Conservation (phyloP, 2,797 vertebrate genomes). For the Spheniscus humboldti region DNA sequence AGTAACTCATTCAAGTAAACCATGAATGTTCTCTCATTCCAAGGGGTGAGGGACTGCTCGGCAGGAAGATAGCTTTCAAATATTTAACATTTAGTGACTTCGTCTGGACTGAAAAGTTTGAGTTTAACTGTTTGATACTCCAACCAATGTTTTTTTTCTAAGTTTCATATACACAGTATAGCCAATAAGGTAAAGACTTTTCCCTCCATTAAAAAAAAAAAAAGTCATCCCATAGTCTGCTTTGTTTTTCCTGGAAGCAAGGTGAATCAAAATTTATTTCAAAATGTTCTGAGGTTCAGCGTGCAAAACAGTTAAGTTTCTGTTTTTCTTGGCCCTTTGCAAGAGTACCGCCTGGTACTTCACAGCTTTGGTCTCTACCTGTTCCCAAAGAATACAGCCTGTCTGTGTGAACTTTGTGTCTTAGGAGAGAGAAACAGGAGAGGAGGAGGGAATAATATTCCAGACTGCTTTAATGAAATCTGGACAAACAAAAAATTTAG, state of each 20-base stretch:
- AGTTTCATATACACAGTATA: not conserved
- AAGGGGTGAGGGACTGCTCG: not conserved
- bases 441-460: not conserved
- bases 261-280: not conserved
- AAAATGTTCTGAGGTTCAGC: not conserved
- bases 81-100: not conserved
- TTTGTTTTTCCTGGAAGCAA: not conserved
- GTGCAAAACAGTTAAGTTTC: not conserved
- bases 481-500: slow-evolving; percentile 23
- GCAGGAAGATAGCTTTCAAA: not conserved
- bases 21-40: not conserved
- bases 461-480: slow-evolving; percentile 39
- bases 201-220: not conserved
- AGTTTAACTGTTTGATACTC: not conserved
- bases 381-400: slow-evolving; percentile 11
- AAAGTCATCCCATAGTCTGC: not conserved
- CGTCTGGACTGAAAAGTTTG: not conserved
- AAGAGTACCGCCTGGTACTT: not conserved
- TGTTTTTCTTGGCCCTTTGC: slow-evolving; percentile 45
- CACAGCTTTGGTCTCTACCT: slow-evolving; percentile 13
- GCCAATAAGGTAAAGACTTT: not conserved
- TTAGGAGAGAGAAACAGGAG: slow-evolving; percentile 8
- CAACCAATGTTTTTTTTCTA: not conserved
- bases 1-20: not conserved
- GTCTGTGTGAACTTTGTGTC: not conserved